Evolutionary conservation across 2,888 invertebrate species (phyloP), one percentile per base, ranked within the genome.

Genomic region (Helobdella robusta): DNA sequence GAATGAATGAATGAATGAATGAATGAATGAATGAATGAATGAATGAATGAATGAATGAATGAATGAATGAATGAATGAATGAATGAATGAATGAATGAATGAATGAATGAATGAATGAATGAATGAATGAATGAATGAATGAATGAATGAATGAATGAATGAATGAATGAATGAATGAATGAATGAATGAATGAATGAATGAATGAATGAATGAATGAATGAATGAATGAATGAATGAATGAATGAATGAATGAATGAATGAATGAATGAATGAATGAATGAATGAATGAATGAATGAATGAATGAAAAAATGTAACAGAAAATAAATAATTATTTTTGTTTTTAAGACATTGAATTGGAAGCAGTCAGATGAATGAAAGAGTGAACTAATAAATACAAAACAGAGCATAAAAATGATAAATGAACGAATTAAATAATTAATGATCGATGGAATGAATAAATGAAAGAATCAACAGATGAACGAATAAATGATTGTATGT

Each of bases 21-120:
- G 52, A 20, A 52, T 52, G 52, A 11, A 52, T 52, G 52, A 52
- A 52, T 52, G 52, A 52, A 20, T 52, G 52, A 20, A 20, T 20
- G 20, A 52, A 52, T 52, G 20, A 52, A 52, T 52, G 15, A 11
- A 52, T 52, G 52, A 20, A 52, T 52, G 52, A 52, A 20, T 52
- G 52, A 20, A 20, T 52, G 20, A 20, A 52, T 20, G 52, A 20
- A 52, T n/a, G 52, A 11, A 52, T 52, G 52, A 20, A 52, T 11
- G 52, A 40, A n/a, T 40, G 11, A n/a, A 40, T 40, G n/a, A n/a
- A 11, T 40, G 44, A 40, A 40, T 40, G 44, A 11, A 40, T 40
- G 44, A n/a, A 40, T 40, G 44, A 40, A n/a, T 40, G 44, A n/a
- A n/a, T 40, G 44, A n/a, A 40, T 40, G n/a, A n/a, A 40, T 40